Evolutionary conservation across 1,140 invertebrate species (phyloP), one percentile per base, ranked within the genome.

Genomic region (Tribolium madens): DNA sequence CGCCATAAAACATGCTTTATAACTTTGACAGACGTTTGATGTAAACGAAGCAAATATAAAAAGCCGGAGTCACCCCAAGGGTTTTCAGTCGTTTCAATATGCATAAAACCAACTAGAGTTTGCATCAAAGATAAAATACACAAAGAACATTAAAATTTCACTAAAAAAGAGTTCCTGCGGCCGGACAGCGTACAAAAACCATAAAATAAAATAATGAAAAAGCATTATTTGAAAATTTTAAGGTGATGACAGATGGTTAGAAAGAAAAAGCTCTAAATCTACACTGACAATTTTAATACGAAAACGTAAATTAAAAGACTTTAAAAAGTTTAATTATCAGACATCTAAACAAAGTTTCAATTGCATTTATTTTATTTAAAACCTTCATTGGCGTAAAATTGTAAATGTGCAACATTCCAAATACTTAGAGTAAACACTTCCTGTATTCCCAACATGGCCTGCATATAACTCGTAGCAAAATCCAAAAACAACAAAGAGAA

Each of bases 191-290:
- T 10, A n/a, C 53, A 2, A 12, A 15, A 60, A 26, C 18, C 9
- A 60, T 60, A 60, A 64, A 33, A n/a, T 36, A 64, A 33, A 64
- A 33, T 26, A 36, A 64, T 64, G 33, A 64, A 64, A 57, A 33
- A 33, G 18, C 31, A 33, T 31, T 33, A 64, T 64, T 64, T 64
- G 7, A 21, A 9, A 36, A 64, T 33, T 64, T 64, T 10, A 21
- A 71, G 68, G 46, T 68, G 64, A 52, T 53, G 52, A 42, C 53
- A 84, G 46, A 80, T 76, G 31, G 73, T 33, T 26, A n/a, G 52
- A 68, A 76, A 73, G 17, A 70, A 79, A 64, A 53, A n/a, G n/a
- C n/a, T 64, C 10, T 36, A 64, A 75, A 75, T 75, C 52, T 60
- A 75, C 26, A 17, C 48, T 64, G 52, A 75, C 70, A 73, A 73